Conservation (phyloP, 1,140 invertebrate genomes). For the Rhizoglyphus robini region DNA sequence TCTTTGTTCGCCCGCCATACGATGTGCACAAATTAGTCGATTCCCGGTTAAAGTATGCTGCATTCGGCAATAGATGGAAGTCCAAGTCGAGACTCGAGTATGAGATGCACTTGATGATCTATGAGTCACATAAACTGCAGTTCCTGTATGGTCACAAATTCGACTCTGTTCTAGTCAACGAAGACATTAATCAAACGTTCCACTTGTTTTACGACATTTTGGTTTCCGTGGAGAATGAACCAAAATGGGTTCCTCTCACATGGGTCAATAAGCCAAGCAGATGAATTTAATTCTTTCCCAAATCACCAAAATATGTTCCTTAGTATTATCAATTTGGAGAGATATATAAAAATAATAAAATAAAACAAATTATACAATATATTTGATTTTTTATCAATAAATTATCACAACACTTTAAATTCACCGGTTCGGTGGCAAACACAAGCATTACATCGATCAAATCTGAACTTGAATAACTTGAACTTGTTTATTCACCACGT, state of each 20-base stretch:
- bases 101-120: constrained; percentile 77
- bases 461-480: too few species aligned
- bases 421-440: too few species aligned
- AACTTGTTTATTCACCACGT: background rate
- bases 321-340: too few species aligned
- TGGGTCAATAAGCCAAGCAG: constrained; percentile 45
- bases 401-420: too few species aligned
- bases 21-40: constrained; percentile 63
- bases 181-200: constrained; percentile 69
- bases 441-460: too few species aligned
- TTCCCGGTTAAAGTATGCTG: constrained; percentile 56
- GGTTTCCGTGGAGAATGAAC: constrained; percentile 74
- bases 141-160: constrained; percentile 88
- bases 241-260: constrained; percentile 85
- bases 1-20: constrained; percentile 82
- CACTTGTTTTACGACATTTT: constrained; percentile 67
- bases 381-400: too few species aligned
- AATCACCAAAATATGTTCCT: background rate
- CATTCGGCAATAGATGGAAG: constrained; percentile 71
- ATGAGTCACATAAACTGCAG: constrained; percentile 73
- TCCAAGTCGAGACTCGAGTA: constrained; percentile 77
- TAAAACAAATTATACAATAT: too few species aligned
- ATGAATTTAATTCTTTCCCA: background rate
- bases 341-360: too few species aligned
- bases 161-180: constrained; percentile 82